Conservation (phyloP, 1,140 invertebrate species). For the Eurosta solidaginis region DNA sequence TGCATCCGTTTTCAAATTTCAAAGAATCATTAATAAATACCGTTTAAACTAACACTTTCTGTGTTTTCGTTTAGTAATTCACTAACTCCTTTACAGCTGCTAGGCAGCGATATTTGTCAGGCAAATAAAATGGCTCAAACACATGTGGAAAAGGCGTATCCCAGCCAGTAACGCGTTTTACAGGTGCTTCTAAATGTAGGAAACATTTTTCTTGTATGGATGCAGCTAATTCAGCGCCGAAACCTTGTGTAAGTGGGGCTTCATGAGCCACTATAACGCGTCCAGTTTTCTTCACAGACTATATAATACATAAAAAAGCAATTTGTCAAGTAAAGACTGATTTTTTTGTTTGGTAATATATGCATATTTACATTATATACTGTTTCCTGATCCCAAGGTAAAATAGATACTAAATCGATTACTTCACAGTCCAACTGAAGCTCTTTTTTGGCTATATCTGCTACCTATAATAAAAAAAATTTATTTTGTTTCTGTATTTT, state of each 20-base stretch:
- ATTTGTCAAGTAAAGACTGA: background rate
- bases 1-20: conserved; percentile 43
- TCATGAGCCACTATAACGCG: conserved; percentile 91
- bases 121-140: conserved; percentile 95
- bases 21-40: conserved; percentile 22
- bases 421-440: conserved; percentile 87
- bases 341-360: background rate
- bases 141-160: conserved; percentile 97
- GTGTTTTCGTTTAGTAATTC: conserved; percentile 46
- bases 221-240: conserved; percentile 95
- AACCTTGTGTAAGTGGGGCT: conserved; percentile 92
- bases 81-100: conserved; percentile 78
- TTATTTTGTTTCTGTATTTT: too few relatives aligned
- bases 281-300: conserved; percentile 96
- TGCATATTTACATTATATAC: conserved; percentile 77
- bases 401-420: conserved; percentile 93
- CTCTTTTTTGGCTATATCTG: conserved; percentile 80
- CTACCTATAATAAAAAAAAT: conserved; percentile 63
- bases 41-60: background rate
- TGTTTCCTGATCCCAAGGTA: conserved; percentile 94
- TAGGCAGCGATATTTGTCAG: conserved; percentile 90
- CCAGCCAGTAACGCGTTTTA: conserved; percentile 91
- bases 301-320: conserved; percentile 50
- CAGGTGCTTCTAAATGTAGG: conserved; percentile 90
- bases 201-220: conserved; percentile 95